Evolutionary conservation across 2,797 vertebrate genomes (phyloP), one percentile per base, ranked within the genome.

Genomic region (Tangara arthus): DNA sequence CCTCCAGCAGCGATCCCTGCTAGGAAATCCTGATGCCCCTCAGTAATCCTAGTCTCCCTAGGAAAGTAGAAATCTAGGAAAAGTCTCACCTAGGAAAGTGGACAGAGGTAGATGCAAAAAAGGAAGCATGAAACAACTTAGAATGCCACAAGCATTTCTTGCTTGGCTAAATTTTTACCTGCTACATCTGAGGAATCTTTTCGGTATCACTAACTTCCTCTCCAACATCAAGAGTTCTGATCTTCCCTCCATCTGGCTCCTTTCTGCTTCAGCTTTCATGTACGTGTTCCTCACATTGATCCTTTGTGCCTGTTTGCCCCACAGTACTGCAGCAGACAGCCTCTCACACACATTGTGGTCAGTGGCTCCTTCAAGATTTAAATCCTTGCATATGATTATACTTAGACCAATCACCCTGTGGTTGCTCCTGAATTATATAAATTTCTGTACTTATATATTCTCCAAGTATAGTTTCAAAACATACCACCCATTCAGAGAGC

Each of bases 1-100:
- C 23, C 32, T 61, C 26, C 52, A 78, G n/a, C 27, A 87, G 30
- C 0, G 0, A 63, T 50, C 3, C 2, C 9, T 47, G 7, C 12
- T 6, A 32, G 55, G 22, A 89, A 87, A 72, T 56, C 46, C 64
- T 1, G 3, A 34, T 41, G 5, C 11, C 5, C 3, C 13, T 14
- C 15, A 22, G 9, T 28, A 83, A 87, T 16, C 27, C 41, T 12
- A 27, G 17, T 42, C 34, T 68, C 35, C 41, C 59, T 56, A 34
- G 16, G n/a, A 66, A 82, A 71, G 14, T 0, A 64, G 12, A 56
- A 37, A 32, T 18, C 26, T 28, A 39, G 26, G 34, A 37, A 20
- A 27, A 59, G 17, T 27, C 24, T 57, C 56, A 59, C 32, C 63
- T 42, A 34, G 24, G 35, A 66, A 88, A 32, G n/a, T 26, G 6